phyloP scores from a whole-genome alignment of 2,797 vertebrate species.

The Melopsittacus undulatus region DNA sequence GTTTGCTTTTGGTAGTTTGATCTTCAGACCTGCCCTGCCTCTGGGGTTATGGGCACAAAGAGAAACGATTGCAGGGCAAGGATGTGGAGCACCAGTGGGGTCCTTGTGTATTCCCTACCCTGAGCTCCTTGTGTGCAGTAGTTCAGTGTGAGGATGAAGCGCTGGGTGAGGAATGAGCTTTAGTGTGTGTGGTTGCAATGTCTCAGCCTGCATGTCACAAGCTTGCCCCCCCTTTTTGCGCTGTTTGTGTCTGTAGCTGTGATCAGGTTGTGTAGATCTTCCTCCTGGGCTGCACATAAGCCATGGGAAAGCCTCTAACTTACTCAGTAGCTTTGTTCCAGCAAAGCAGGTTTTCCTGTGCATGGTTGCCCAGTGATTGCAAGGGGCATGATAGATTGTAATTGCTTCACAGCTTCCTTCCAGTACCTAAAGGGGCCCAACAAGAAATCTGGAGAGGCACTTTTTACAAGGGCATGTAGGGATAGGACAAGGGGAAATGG shows the following conservation, averaged over 20 bases:
- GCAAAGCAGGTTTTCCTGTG: neutral
- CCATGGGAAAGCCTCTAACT: neutral
- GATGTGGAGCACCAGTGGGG: neutral
- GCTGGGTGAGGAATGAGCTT: neutral
- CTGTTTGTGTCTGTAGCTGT: neutral
- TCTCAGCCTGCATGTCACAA: neutral
- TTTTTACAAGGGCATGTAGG: neutral
- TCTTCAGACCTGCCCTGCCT: neutral
- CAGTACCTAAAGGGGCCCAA: neutral
- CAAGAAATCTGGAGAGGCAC: neutral
- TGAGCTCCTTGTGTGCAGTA: neutral
- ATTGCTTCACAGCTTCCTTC: neutral
- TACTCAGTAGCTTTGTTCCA: neutral
- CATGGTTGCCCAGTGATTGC: neutral
- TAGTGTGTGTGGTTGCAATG: neutral
- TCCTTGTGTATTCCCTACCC: neutral
- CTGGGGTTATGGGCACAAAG: constrained; percentile 22
- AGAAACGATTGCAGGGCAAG: neutral
- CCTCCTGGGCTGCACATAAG: neutral
- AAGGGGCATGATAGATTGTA: neutral
- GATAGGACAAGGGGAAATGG: neutral
- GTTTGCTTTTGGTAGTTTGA: constrained; percentile 39
- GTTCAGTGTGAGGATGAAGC: neutral
- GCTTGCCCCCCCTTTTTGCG: neutral
- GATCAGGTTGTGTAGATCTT: neutral